These are phyloP conservation scores for Chionis minor DNA, from an alignment of 2,113 vertebrate genomes.

Conservation along the genomic window DNA sequence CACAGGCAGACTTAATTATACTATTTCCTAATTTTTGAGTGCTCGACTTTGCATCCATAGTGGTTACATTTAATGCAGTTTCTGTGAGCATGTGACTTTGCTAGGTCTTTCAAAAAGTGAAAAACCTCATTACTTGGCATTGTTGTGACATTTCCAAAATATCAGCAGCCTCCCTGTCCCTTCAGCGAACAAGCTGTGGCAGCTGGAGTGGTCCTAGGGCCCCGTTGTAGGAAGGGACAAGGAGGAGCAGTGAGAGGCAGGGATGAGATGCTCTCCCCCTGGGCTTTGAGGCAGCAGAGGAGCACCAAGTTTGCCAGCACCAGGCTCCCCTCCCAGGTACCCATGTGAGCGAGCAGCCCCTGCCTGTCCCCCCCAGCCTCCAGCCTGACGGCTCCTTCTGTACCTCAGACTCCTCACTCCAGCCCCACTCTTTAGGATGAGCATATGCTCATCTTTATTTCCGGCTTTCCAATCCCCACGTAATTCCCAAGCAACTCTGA, in stretches of 20 bases:
- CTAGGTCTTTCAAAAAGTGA: neutral
- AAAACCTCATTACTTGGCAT: neutral
- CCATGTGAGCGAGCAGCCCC: accelerated
- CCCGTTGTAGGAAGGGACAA: neutral
- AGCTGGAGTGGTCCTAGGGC: neutral
- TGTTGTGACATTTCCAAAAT: neutral
- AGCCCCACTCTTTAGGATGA: neutral
- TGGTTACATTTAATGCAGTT: neutral
- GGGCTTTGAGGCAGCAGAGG: neutral
- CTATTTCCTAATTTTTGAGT: neutral
- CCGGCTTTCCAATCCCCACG: neutral
- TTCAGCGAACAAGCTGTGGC: neutral
- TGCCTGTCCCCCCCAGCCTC: accelerated
- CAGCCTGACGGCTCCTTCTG: neutral
- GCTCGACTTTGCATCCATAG: neutral
- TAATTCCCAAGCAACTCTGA: neutral
- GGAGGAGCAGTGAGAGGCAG: neutral
- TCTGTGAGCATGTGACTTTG: neutral
- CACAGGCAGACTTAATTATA: neutral
- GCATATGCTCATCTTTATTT: neutral
- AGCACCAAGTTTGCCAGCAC: neutral
- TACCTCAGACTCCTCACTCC: neutral
- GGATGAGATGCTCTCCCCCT: neutral
- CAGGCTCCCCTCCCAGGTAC: neutral
- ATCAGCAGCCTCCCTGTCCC: neutral